Evolutionary conservation across 53 echinoderm and acorn worm genomes (phyloP).

Genomic region (Echinarachnius parma): DNA sequence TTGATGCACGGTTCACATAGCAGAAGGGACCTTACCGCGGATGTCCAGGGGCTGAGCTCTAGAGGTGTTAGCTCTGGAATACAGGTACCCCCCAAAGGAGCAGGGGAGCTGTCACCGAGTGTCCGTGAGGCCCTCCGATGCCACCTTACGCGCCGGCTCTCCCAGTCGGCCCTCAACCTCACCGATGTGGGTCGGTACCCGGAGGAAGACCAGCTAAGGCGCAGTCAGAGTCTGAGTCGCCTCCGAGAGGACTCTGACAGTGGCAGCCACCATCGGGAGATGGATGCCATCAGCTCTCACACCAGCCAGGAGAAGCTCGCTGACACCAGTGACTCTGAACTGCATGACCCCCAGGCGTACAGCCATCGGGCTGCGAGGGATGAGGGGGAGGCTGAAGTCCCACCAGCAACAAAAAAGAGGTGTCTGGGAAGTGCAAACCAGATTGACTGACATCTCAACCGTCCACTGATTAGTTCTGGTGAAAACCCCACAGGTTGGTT

Average conservation of each 20-base stretch:
- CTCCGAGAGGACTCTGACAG: conserved; percentile 49
- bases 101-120: conserved; percentile 76
- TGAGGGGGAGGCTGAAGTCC: background rate
- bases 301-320: conserved; percentile 40
- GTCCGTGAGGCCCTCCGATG: conserved; percentile 91
- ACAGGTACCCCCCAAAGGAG: conserved; percentile 23
- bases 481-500: too few species aligned
- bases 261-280: background rate
- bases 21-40: conserved; percentile 2
- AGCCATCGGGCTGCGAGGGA: background rate
- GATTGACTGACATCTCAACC: conserved; percentile 31
- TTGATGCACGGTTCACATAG: conserved; percentile 8
- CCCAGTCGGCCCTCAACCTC: conserved; percentile 90
- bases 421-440: conserved; percentile 28
- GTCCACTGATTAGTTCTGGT: too few species aligned
- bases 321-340: conserved; percentile 33
- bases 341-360: conserved; percentile 9
- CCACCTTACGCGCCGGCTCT: conserved; percentile 77
- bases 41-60: background rate
- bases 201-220: conserved; percentile 56
- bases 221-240: conserved; percentile 78
- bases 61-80: background rate
- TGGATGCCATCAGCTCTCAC: conserved; percentile 38
- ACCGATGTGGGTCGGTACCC: conserved; percentile 72
- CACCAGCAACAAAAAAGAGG: conserved; percentile 22